Conservation (phyloP, 1,140 invertebrate genomes). For the Sycophila sp. region DNA sequence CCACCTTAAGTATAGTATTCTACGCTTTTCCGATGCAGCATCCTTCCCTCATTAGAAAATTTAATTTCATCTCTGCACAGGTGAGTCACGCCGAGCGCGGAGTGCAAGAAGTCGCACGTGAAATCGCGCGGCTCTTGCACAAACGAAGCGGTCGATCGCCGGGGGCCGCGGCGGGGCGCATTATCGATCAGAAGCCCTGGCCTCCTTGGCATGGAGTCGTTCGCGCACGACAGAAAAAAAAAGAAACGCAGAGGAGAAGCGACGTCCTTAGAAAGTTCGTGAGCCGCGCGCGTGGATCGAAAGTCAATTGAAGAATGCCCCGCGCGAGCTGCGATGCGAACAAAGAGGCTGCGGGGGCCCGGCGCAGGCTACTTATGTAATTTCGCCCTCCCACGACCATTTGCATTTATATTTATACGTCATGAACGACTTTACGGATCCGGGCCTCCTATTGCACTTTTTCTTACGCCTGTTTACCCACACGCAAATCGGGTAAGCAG, state of each 20-base stretch:
- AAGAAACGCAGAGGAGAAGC: neutral
- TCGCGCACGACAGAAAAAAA: neutral
- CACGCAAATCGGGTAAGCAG: too few species aligned
- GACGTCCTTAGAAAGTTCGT: slow-evolving; percentile 32
- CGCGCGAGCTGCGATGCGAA: slow-evolving; percentile 9
- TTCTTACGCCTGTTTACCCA: neutral
- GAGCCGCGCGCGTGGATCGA: slow-evolving; percentile 3
- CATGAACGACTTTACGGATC: too few species aligned
- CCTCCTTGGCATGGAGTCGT: neutral
- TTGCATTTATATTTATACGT: too few species aligned
- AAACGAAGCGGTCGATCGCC: neutral
- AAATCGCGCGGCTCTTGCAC: neutral
- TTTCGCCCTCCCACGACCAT: neutral
- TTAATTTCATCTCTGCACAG: too few species aligned
- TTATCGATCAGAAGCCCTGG: slow-evolving; percentile 6
- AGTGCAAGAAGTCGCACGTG: neutral
- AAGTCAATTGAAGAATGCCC: slow-evolving; percentile 24
- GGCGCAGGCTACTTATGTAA: slow-evolving; percentile 16
- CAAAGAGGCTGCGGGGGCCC: slow-evolving; percentile 8
- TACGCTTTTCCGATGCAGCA: too few species aligned
- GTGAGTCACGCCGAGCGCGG: too few species aligned
- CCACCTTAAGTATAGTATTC: too few species aligned
- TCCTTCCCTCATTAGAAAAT: too few species aligned
- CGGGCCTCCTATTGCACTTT: neutral
- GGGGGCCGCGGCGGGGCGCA: neutral